These are phyloP conservation scores for Aotus griseimembra DNA, from an alignment of 2,797 vertebrate genomes.

Conservation along the genomic window DNA sequence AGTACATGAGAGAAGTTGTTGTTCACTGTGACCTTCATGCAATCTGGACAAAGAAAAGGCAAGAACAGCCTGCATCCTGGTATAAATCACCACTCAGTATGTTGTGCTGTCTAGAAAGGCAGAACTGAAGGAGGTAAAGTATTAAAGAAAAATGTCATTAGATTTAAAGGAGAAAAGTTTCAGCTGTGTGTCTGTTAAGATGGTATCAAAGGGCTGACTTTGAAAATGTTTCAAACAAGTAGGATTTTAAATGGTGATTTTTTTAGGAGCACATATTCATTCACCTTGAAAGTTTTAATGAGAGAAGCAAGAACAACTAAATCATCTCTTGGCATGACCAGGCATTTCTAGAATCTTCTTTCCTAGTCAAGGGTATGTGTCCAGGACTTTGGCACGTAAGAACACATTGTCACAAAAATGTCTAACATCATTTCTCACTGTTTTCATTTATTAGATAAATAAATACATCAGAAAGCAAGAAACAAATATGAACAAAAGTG, in stretches of 20 bases:
- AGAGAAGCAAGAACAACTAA: constrained; percentile 73
- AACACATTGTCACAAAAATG: constrained; percentile 72
- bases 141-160: constrained; percentile 76
- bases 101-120: constrained; percentile 77
- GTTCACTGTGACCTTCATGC: constrained; percentile 68
- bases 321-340: constrained; percentile 51
- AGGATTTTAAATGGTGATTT: constrained; percentile 71
- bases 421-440: constrained; percentile 58
- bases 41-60: constrained; percentile 71
- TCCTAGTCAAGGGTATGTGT: constrained; percentile 45
- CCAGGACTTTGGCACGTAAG: constrained; percentile 73
- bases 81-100: constrained; percentile 75
- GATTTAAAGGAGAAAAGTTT: constrained; percentile 69
- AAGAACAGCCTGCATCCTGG: constrained; percentile 65
- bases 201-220: constrained; percentile 70
- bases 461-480: constrained; percentile 60
- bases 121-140: constrained; percentile 70
- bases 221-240: constrained; percentile 72
- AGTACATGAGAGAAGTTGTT: constrained; percentile 55
- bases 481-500: not conserved
- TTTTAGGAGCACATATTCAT: constrained; percentile 71
- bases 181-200: constrained; percentile 77
- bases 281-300: constrained; percentile 79
- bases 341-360: constrained; percentile 76
- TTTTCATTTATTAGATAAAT: constrained; percentile 77